Evolutionary conservation across 2,113 vertebrate species (phyloP).

Genomic region (Mionectes macconnelli): DNA sequence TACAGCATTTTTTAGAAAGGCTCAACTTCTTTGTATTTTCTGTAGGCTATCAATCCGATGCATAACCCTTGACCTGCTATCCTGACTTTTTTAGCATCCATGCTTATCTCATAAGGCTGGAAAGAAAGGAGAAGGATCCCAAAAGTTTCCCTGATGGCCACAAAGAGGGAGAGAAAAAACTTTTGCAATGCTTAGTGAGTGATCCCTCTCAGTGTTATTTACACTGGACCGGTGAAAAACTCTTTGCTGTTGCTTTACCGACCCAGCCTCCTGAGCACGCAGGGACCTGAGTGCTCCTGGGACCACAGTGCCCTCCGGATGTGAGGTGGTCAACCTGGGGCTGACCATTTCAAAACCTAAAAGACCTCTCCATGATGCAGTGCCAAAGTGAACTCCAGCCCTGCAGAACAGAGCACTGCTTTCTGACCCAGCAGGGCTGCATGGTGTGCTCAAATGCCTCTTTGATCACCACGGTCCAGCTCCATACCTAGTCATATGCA

Average conservation of each 20-base stretch:
- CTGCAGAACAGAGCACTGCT: neutral
- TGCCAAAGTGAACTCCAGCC: neutral
- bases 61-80: neutral
- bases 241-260: neutral
- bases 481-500: too few relatives aligned
- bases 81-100: neutral
- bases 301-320: neutral
- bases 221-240: neutral
- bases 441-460: accelerated
- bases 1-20: neutral
- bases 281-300: neutral
- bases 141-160: neutral
- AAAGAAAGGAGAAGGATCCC: neutral
- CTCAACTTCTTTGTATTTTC: neutral
- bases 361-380: neutral
- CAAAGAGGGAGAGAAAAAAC: neutral
- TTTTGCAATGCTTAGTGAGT: neutral
- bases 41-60: neutral
- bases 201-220: neutral
- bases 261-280: too few relatives aligned
- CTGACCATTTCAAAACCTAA: neutral
- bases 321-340: neutral
- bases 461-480: neutral
- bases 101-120: neutral
- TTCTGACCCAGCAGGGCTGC: neutral